Evolutionary conservation across 35 echinoderm and acorn worm genomes (phyloP).

Genomic region (Apostichopus parvimensis): DNA sequence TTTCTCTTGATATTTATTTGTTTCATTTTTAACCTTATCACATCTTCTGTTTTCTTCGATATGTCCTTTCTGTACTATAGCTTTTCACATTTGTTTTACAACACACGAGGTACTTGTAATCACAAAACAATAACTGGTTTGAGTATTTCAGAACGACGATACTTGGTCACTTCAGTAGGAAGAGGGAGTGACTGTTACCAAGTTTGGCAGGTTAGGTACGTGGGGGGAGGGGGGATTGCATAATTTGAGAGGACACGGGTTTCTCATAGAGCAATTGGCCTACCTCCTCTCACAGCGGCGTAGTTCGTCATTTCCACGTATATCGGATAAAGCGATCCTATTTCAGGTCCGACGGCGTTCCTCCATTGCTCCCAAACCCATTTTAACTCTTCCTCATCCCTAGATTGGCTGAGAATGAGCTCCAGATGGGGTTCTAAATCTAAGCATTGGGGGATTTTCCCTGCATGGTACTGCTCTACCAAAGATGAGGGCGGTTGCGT

Average conservation of each 20-base stretch:
- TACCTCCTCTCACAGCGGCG: slow-evolving; percentile 75
- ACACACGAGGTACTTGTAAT: too few species aligned
- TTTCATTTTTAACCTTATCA: too few species aligned
- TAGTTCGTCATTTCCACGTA: slow-evolving; percentile 76
- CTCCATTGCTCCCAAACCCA: slow-evolving; percentile 87
- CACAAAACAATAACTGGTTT: too few species aligned
- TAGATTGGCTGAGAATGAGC: slow-evolving; percentile 54
- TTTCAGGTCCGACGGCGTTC: slow-evolving; percentile 75
- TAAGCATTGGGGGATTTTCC: slow-evolving; percentile 56
- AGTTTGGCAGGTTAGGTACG: too few species aligned
- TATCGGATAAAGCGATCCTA: slow-evolving; percentile 70
- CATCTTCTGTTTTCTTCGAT: too few species aligned
- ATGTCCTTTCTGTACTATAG: too few species aligned
- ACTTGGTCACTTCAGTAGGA: too few species aligned
- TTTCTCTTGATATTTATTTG: too few species aligned
- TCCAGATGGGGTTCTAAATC: slow-evolving; percentile 75
- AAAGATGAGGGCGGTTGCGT: slow-evolving; percentile 6
- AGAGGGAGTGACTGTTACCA: too few species aligned
- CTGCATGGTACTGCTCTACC: background rate
- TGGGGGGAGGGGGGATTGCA: background rate
- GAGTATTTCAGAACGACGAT: too few species aligned
- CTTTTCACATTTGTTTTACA: too few species aligned
- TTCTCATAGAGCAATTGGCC: background rate
- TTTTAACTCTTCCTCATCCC: slow-evolving; percentile 70
- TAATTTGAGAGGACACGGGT: too few species aligned